Evolutionary conservation across 2,888 invertebrate genomes (phyloP), one percentile per base, ranked within the genome.

Genomic region (Apamea monoglypha): DNA sequence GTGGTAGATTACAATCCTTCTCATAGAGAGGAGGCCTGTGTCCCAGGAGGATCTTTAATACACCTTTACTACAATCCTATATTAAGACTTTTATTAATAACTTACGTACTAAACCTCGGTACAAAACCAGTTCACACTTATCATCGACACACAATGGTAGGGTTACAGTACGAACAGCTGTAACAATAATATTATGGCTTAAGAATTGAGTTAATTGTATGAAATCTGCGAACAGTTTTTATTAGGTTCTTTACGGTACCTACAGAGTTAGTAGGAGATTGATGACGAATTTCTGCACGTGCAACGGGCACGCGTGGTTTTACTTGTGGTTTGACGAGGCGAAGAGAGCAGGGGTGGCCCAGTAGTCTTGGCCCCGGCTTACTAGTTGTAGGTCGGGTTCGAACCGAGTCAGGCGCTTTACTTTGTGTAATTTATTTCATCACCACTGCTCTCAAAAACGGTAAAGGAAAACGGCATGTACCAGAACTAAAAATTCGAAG

Each of bases 141-240:
- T 72, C 64, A 44, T 50, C 29, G 64, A 29, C 68, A 40, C 21
- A 77, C 84, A 84, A 81, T 84, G 81, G 74, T 61, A n/a, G 40
- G 6, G 64, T 66, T 68, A 63, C 63, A 78, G 44, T 71, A 68
- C 25, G n/a, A 21, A 59, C 56, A 14, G 53, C 61, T 32, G 61
- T 53, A 81, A 84, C 84, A 84, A 84, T 84, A 84, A 84, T 84
- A 84, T 84, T 84, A 80, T 84, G 64, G 25, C 32, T 68, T 66
- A 71, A 16, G 63, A 12, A 25, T 44, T 53, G 47, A 74, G 66
- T 67, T 80, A 81, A 74, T 77, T 84, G 74, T 77, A 77, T 73
- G 64, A 50, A 81, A 47, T 68, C 64, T 73, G 74, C 29, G 29
- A 68, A 74, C n/a, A 77, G 53, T 61, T 84, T 76, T 75, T 61